Conservation (phyloP, 92 coral and sea anemone species). For the Paragorgia papillata region DNA sequence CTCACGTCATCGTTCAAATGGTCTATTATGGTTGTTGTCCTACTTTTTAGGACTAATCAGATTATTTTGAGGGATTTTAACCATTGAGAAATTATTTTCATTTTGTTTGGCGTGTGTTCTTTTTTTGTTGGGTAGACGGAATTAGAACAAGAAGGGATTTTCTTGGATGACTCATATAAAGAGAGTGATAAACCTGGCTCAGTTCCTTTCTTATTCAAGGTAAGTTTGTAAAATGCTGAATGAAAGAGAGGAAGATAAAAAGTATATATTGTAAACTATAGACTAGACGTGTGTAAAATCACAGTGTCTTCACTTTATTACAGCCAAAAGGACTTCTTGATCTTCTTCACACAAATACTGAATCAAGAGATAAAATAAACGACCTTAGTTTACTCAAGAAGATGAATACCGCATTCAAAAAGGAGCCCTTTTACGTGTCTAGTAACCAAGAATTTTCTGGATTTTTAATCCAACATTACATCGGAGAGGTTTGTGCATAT, state of each 20-base stretch:
- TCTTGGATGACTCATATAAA: not conserved
- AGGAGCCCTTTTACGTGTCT: conserved; percentile 2
- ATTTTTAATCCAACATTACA: conserved; percentile 22
- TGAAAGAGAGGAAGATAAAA: not conserved
- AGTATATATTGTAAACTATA: not conserved
- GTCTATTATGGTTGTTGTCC: too few species aligned
- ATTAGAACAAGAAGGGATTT: conserved; percentile 12
- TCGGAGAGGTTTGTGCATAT: conserved; percentile 16
- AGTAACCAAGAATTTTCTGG: not conserved
- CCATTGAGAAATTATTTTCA: too few species aligned
- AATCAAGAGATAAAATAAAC: not conserved
- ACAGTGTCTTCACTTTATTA: not conserved
- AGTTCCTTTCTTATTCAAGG: conserved; percentile 24
- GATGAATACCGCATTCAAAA: conserved; percentile 5
- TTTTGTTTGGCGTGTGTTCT: too few species aligned
- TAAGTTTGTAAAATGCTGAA: not conserved
- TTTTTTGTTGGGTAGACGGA: not conserved
- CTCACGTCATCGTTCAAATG: too few species aligned
- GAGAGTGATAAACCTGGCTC: conserved; percentile 11
- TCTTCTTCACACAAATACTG: not conserved
- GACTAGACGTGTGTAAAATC: not conserved
- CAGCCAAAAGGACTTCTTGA: conserved; percentile 32
- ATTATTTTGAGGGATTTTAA: too few species aligned
- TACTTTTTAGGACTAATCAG: too few species aligned
- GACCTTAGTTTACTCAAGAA: conserved; percentile 18